These are phyloP conservation scores for Eclectus roratus DNA, from an alignment of 2,113 vertebrate genomes.

Conservation along the genomic window DNA sequence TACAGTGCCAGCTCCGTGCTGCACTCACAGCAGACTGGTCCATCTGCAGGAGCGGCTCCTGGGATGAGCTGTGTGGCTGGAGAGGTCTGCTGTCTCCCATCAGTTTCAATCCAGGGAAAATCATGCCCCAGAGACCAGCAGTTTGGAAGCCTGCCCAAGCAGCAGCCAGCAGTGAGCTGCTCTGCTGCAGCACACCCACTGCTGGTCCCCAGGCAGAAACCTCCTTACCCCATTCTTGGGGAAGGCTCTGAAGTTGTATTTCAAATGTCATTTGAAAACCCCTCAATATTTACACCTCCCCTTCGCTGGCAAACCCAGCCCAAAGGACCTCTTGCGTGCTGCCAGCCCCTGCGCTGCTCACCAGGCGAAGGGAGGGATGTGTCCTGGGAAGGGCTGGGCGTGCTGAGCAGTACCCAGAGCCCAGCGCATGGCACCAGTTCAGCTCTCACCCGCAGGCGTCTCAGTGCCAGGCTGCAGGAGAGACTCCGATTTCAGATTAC, in stretches of 20 bases:
- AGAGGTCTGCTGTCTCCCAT: not conserved
- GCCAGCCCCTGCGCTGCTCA: accelerated
- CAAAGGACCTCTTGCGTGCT: accelerated
- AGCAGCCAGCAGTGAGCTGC: not conserved
- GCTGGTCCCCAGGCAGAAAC: not conserved
- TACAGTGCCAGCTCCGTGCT: accelerated
- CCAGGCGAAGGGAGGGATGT: accelerated
- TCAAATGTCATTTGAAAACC: not conserved
- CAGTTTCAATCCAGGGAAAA: not conserved
- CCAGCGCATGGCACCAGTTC: not conserved
- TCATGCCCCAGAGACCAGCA: not conserved
- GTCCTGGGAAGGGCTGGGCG: accelerated
- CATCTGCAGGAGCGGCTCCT: not conserved
- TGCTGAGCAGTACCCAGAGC: accelerated
- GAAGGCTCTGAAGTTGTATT: not conserved
- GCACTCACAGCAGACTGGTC: accelerated
- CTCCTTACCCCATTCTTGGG: not conserved
- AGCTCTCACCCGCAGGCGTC: not conserved
- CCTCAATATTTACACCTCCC: not conserved
- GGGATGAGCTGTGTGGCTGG: not conserved
- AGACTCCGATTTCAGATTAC: not conserved
- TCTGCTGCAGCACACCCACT: not conserved
- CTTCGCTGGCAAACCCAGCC: not conserved
- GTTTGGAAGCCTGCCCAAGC: not conserved
- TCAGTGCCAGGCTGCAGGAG: not conserved